phyloP scores from a whole-genome alignment of 2,113 vertebrate species.

The Perccottus glenii region DNA sequence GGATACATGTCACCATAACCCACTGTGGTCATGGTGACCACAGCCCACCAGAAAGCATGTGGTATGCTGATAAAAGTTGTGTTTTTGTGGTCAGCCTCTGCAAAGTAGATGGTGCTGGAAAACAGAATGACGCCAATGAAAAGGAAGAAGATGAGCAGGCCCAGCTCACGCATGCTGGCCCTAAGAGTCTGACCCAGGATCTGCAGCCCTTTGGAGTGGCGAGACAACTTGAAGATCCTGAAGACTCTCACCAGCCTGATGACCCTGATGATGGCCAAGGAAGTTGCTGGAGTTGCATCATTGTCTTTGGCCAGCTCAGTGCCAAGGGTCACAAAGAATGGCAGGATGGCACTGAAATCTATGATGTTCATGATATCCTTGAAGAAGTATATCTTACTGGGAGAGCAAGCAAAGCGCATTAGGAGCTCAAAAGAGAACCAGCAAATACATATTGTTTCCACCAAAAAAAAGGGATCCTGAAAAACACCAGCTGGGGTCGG shows the following conservation, averaged over 20 bases:
- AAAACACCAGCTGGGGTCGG: conserved; percentile 61
- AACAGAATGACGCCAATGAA: conserved; percentile 83
- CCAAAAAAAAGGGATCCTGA: conserved; percentile 86
- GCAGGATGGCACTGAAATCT: conserved; percentile 87
- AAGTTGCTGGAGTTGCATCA: conserved; percentile 67
- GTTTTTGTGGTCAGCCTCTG: conserved; percentile 83
- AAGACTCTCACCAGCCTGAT: conserved; percentile 89
- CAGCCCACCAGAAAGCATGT: conserved; percentile 90
- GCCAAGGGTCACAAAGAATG: conserved; percentile 87
- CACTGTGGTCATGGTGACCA: conserved; percentile 92
- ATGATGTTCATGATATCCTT: conserved; percentile 92
- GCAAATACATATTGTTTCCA: conserved; percentile 88
- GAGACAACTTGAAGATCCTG: conserved; percentile 87
- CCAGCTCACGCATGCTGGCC: conserved; percentile 90
- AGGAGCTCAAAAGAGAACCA: conserved; percentile 91
- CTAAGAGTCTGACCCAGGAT: conserved; percentile 88
- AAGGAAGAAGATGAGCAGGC: conserved; percentile 90
- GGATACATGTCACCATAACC: conserved; percentile 92
- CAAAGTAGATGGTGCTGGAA: conserved; percentile 90
- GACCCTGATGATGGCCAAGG: conserved; percentile 86
- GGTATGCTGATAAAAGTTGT: conserved; percentile 89
- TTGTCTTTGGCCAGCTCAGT: conserved; percentile 77
- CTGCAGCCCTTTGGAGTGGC: conserved; percentile 89
- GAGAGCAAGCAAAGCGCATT: conserved; percentile 80
- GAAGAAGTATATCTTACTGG: conserved; percentile 86